A percentile compares a stretch with the other conserved stretches of the same genome.
These are phyloP conservation scores for Hyphantria cunea DNA, from an alignment of 1,140 invertebrate species.

Conservation along the genomic window DNA sequence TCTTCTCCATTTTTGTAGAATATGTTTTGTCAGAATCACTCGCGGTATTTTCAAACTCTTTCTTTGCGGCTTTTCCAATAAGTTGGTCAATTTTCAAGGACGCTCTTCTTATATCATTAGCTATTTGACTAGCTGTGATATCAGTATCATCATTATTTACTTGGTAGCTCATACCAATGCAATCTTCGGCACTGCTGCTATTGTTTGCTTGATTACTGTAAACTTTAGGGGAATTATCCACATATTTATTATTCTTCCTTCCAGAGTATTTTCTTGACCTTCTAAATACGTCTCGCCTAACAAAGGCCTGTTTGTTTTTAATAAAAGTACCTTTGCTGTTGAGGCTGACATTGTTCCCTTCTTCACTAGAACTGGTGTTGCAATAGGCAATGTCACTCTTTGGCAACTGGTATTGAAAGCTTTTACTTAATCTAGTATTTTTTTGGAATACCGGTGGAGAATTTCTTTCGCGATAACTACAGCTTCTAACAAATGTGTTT, in stretches of 20 bases:
- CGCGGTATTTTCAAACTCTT: slow-evolving; percentile 74
- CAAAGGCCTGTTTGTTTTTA: slow-evolving; percentile 84
- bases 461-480: slow-evolving; percentile 83
- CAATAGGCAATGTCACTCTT: slow-evolving; percentile 78
- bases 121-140: slow-evolving; percentile 81
- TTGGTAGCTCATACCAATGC: slow-evolving; percentile 78
- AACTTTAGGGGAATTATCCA: slow-evolving; percentile 74
- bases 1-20: slow-evolving; percentile 74
- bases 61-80: slow-evolving; percentile 81
- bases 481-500: slow-evolving; percentile 79
- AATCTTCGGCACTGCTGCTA: slow-evolving; percentile 80
- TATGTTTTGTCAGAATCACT: slow-evolving; percentile 72
- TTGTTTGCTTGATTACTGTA: slow-evolving; percentile 67
- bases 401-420: slow-evolving; percentile 79
- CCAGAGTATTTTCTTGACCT: slow-evolving; percentile 81
- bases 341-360: slow-evolving; percentile 69
- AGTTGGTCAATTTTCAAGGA: slow-evolving; percentile 82
- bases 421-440: slow-evolving; percentile 79
- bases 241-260: slow-evolving; percentile 80
- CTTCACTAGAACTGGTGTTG: slow-evolving; percentile 80
- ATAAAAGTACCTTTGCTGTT: slow-evolving; percentile 82
- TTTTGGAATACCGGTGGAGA: slow-evolving; percentile 79
- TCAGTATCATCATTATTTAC: slow-evolving; percentile 79
- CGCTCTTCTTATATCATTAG: slow-evolving; percentile 80
- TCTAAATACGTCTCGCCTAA: slow-evolving; percentile 77